A percentile compares a stretch with the other conserved stretches of the same genome.
Evolutionary conservation across 2,113 vertebrate species (phyloP).

Genomic region (Sorex fumeus): DNA sequence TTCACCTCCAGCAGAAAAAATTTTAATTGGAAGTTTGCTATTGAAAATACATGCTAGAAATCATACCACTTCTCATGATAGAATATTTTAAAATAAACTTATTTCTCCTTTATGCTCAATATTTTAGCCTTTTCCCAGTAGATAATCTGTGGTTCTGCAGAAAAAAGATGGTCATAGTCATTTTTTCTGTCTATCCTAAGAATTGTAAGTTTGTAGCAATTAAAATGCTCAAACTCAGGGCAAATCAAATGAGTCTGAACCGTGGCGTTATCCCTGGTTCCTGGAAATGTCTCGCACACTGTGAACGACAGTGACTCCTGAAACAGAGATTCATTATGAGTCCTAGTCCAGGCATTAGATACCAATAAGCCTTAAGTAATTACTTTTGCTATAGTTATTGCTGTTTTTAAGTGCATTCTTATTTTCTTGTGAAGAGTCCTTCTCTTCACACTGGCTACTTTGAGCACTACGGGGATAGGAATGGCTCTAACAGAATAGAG

Average conservation of each 20-base stretch:
- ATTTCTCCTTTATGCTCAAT: background rate
- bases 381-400: conserved; percentile 27
- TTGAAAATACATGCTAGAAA: conserved; percentile 16
- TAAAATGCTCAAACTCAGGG: background rate
- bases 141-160: background rate
- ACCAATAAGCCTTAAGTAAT: background rate
- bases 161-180: conserved; percentile 10
- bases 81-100: conserved; percentile 11
- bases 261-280: background rate
- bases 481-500: background rate
- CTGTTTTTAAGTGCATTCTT: background rate
- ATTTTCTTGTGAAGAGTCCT: background rate
- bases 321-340: background rate
- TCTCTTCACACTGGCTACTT: background rate
- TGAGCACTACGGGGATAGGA: background rate
- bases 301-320: background rate
- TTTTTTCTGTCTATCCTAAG: conserved; percentile 14
- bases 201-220: conserved; percentile 56
- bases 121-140: conserved; percentile 26
- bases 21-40: background rate
- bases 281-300: conserved; percentile 46
- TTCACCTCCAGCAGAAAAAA: conserved; percentile 7
- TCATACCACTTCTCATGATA: background rate
- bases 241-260: background rate
- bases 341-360: background rate